Percentiles rank a stretch among this genome's conserved stretches.
phyloP scores from a whole-genome alignment of 2,797 vertebrate species.

The Graptemys geographica region DNA sequence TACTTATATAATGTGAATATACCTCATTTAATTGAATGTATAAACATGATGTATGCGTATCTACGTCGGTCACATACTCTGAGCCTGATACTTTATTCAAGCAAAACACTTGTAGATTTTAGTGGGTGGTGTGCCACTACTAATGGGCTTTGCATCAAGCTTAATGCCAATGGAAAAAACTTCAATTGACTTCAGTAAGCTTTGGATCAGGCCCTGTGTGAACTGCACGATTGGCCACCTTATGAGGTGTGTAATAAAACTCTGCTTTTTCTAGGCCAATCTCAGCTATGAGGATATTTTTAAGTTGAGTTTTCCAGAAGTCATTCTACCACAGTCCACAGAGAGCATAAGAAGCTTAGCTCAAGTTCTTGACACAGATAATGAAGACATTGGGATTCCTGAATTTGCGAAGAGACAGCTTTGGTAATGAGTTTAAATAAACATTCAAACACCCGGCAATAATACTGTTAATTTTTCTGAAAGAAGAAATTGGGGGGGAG shows the following conservation, averaged over 20 bases:
- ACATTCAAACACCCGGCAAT: not conserved
- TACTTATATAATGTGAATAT: not conserved
- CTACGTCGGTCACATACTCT: not conserved
- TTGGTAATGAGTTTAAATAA: constrained; percentile 66
- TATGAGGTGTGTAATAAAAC: not conserved
- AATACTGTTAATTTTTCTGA: not conserved
- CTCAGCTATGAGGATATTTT: constrained; percentile 70
- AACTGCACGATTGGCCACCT: not conserved
- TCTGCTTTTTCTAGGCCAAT: constrained; percentile 65
- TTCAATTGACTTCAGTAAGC: not conserved
- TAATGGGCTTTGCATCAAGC: not conserved
- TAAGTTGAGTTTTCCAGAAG: constrained; percentile 76
- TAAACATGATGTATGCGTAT: not conserved
- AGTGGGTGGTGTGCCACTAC: not conserved
- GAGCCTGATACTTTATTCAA: not conserved
- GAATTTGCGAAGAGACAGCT: constrained; percentile 37
- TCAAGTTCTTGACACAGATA: constrained; percentile 51
- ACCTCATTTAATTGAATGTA: not conserved
- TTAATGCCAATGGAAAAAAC: not conserved
- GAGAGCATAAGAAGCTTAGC: constrained; percentile 68
- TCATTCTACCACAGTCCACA: constrained; percentile 46
- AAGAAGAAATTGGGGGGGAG: not conserved
- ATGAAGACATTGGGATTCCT: constrained; percentile 47
- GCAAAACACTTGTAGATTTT: not conserved
- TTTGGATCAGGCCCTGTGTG: not conserved